Conservation (phyloP, 2,797 vertebrate species). For the Molossus molossus region DNA sequence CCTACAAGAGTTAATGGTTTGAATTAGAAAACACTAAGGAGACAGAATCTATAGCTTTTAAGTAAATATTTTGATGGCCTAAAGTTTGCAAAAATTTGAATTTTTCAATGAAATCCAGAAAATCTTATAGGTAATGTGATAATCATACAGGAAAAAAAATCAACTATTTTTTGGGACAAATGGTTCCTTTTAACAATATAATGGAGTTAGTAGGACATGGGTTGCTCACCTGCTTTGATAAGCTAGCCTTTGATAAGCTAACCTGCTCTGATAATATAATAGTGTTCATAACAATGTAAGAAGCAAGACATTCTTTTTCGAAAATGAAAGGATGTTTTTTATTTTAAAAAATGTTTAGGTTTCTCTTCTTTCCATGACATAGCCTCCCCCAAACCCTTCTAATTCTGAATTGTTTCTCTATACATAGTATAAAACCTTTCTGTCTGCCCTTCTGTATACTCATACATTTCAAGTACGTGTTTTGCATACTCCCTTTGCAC, state of each 20-base stretch:
- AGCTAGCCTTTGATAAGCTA: background rate
- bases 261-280: background rate
- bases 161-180: background rate
- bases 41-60: background rate
- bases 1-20: background rate
- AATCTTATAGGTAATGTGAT: background rate
- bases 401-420: constrained; percentile 17
- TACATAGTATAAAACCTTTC: background rate
- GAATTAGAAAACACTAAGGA: background rate
- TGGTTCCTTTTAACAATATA: background rate
- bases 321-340: background rate
- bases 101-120: constrained; percentile 33
- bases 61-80: constrained; percentile 26
- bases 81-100: background rate
- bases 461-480: background rate
- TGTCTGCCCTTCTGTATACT: background rate
- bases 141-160: background rate
- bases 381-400: background rate
- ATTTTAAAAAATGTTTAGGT: background rate
- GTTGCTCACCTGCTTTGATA: background rate
- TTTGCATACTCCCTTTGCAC: background rate
- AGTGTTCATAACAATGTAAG: background rate
- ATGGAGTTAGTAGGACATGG: background rate
- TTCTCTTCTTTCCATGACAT: background rate
- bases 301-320: background rate